Conservation (phyloP, 2,113 vertebrate genomes). For the Cisticola juncidis region DNA sequence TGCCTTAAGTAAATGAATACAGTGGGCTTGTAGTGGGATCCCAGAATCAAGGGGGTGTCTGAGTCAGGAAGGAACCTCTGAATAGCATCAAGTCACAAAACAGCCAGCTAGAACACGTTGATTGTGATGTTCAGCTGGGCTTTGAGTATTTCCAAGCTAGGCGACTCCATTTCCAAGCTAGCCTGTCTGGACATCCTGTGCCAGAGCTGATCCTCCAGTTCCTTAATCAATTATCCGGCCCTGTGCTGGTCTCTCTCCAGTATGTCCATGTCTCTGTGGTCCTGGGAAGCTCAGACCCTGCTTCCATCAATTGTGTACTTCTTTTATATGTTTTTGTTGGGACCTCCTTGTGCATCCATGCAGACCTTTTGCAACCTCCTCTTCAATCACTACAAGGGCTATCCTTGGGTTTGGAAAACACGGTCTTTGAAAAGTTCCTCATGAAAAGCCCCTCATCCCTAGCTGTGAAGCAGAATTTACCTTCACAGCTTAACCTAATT, state of each 20-base stretch:
- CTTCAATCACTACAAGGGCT: neutral
- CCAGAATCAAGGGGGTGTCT: neutral
- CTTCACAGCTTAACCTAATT: neutral
- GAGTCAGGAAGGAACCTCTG: neutral
- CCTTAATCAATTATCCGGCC: neutral
- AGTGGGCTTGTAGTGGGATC: neutral
- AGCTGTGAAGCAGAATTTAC: neutral
- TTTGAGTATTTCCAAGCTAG: neutral
- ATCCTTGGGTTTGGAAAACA: neutral
- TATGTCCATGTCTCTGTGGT: neutral
- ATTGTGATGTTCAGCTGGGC: neutral
- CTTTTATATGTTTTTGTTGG: neutral
- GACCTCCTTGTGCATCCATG: neutral
- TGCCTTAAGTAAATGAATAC: neutral
- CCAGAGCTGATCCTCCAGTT: neutral
- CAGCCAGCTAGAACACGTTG: neutral
- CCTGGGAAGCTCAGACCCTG: neutral
- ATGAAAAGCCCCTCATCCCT: neutral
- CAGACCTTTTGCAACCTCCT: neutral
- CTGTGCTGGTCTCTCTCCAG: neutral
- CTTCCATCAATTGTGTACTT: fast-evolving
- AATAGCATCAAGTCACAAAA: neutral
- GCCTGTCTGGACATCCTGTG: neutral
- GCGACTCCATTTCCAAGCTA: neutral
- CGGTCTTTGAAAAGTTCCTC: neutral